These are phyloP conservation scores for Morelia viridis DNA, from an alignment of 2,797 vertebrate species.

Conservation along the genomic window DNA sequence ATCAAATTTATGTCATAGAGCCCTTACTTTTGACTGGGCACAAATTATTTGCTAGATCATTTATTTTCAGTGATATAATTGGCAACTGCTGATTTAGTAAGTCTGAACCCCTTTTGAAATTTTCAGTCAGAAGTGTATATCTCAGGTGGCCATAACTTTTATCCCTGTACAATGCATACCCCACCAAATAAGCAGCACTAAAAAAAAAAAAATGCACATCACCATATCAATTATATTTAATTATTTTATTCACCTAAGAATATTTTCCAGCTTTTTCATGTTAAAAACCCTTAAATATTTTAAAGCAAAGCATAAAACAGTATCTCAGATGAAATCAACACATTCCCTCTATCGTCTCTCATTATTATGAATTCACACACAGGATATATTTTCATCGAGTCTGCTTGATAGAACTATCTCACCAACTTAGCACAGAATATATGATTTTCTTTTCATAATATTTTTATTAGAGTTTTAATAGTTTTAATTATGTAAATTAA, in stretches of 20 bases:
- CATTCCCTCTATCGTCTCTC: background rate
- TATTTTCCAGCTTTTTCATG: background rate
- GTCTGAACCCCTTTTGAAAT: background rate
- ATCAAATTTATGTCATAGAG: background rate
- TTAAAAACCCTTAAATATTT: background rate
- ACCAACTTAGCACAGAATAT: background rate
- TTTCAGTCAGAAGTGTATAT: background rate
- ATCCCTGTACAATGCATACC: background rate
- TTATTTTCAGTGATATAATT: background rate
- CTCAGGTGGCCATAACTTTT: background rate
- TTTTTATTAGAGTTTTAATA: too few species aligned
- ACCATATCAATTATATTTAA: background rate
- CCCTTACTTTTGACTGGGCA: background rate
- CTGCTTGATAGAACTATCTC: background rate
- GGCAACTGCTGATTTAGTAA: background rate
- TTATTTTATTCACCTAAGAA: background rate
- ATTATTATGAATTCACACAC: background rate
- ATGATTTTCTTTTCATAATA: too few species aligned
- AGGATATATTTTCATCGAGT: background rate
- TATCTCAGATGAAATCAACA: background rate
- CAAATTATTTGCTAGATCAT: background rate
- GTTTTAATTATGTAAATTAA: too few species aligned
- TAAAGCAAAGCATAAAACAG: background rate
- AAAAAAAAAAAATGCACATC: background rate
- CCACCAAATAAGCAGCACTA: background rate